Evolutionary conservation across 2,797 vertebrate genomes (phyloP), one percentile per base, ranked within the genome.

Genomic region (Anomalospiza imberbis): DNA sequence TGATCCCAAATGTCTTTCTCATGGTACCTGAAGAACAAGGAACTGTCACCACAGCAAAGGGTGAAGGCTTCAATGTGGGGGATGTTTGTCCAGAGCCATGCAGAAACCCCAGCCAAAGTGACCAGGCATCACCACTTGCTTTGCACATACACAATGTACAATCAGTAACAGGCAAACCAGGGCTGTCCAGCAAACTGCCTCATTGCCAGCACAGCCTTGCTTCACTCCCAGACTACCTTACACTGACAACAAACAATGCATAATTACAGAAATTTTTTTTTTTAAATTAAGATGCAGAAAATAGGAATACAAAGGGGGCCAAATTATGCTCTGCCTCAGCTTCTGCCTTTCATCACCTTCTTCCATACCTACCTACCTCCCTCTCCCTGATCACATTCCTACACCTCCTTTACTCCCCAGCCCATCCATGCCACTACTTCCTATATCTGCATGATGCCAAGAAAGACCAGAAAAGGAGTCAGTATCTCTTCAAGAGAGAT

Each of bases 21-120:
- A n/a, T 0, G 2, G 22, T 3, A 2, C 1, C 31, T 2, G 0
- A 62, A 82, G 42, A 89, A 42, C 25, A 61, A 61, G 0, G 1
- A 60, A 36, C 22, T 60, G 36, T n/a, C 50, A 17, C 12, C 34
- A 18, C 3, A 78, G n/a, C 15, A 65, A 63, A 63, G 14, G 17
- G 18, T 45, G 61, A 77, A 48, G 18, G 24, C 6, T 45, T n/a
- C 26, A 32, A 2, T 58, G 12, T 42, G 40, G 4, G 20, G 29
- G 20, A 26, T 13, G 10, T 51, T 75, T 87, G 18, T 38, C 44
- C 60, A 44, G n/a, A 74, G 31, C 28, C 60, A 61, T 0, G 2
- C 19, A 75, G 44, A 58, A 82, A 68, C 2, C 10, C n/a, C n/a
- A 58, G 29, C 19, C 44, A 58, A 58, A 65, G n/a, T 3, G 8